Evolutionary conservation across 2,113 vertebrate species (phyloP), one percentile per base, ranked within the genome.

Genomic region (Crocuta crocuta): DNA sequence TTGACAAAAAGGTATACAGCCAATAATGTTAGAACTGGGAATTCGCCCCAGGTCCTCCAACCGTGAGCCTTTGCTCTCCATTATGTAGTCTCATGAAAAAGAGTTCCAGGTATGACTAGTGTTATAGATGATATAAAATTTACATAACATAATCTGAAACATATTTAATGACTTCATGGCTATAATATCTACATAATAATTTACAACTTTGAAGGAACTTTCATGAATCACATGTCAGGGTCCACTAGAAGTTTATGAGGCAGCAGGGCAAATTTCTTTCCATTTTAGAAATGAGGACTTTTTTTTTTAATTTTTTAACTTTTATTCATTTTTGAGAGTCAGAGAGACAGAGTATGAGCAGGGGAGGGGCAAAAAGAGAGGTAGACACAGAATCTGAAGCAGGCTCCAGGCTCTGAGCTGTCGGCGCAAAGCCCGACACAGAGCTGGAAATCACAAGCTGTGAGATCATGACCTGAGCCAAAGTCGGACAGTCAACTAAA

Each of bases 131-230:
- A 73, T 79, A 39, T 26, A 89, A 92, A 85, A 89, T 50, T 48
- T 89, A 96, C 3, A 55, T 43, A 71, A 53, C 26, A 61, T 50
- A 68, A 88, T 74, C 68, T 83, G 39, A 95, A 95, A 92, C 43
- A 81, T n/a, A 61, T 45, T 80, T 89, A 94, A 74, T 94, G 16
- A 35, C 26, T 87, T 61, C 70, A 85, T 94, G 31, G 43, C n/a
- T 73, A 53, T 68, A 66, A 81, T 90, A 61, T 24, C 16, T 89
- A 80, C 21, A 31, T 9, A 90, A 80, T 89, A 31, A 91, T 23
- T 53, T 61, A 55, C 0, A 79, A 9, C 28, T 89, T 63, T 53
- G n/a, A 83, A 83, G 55, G 21, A 23, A 91, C 5, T 31, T 78
- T 68, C 61, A 76, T n/a, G 19, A 96, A 83, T 79, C 82, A 55